Evolutionary conservation across 2,888 invertebrate genomes (phyloP).

Genomic region (Clitarchus hookeri): DNA sequence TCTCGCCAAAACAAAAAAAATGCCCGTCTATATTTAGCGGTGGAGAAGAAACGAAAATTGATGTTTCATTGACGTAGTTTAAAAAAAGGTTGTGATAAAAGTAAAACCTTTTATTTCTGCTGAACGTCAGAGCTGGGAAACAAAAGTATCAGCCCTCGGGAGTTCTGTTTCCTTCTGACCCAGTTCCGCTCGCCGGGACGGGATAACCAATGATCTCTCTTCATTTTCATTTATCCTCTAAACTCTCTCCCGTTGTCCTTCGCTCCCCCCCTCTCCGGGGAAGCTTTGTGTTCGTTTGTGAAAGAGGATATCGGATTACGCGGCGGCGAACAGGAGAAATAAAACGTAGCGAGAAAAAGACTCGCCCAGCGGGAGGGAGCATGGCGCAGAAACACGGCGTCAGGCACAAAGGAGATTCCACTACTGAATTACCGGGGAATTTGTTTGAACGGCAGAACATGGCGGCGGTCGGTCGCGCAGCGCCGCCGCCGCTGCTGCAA

Average conservation of each 20-base stretch:
- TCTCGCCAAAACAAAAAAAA: neutral
- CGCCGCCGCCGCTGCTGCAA: neutral
- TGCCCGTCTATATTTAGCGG: neutral
- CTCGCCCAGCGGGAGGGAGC: neutral
- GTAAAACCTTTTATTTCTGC: neutral
- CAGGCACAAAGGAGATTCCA: neutral
- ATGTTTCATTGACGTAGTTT: neutral
- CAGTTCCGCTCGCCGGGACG: neutral
- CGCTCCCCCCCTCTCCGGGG: neutral
- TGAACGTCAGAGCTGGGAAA: neutral
- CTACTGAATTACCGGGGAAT: neutral
- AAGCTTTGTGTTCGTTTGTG: neutral
- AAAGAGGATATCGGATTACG: slow-evolving; percentile 8
- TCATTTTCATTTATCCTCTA: no score
- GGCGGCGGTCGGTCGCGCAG: neutral
- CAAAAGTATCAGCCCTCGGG: neutral
- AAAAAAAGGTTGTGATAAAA: neutral
- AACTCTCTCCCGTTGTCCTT: neutral
- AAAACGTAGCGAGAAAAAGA: neutral
- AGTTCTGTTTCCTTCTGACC: neutral
- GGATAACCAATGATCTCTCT: neutral
- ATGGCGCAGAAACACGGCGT: neutral
- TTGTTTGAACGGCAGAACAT: neutral
- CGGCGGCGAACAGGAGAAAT: neutral
- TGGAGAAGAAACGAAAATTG: neutral